phyloP scores from a whole-genome alignment of 2,113 vertebrate genomes.

The Danio rerio region GRCz12tu NC_133178.1:51303501-51304000 shows the following conservation, averaged over 20 bases:
- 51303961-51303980: conserved; percentile 93
- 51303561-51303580: no score
- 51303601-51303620: no score
- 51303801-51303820: neutral
- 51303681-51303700: conserved; percentile 36
- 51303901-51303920: neutral
- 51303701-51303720: conserved; percentile 26
- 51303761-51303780: neutral
- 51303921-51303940: neutral
- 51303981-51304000: conserved; percentile 91
- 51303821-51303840: neutral
- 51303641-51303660: no score
- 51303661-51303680: neutral
- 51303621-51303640: no score
- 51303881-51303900: conserved; percentile 72
- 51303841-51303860: neutral
- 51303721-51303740: neutral
- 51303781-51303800: neutral
- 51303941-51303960: neutral
- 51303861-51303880: conserved; percentile 74
- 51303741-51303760: neutral
- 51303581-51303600: no score
- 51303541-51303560: no score
- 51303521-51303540: no score
- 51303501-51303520: no score